These are phyloP conservation scores for Cossypha polioptera DNA, from an alignment of 2,797 vertebrate species.

Conservation along the genomic window DNA sequence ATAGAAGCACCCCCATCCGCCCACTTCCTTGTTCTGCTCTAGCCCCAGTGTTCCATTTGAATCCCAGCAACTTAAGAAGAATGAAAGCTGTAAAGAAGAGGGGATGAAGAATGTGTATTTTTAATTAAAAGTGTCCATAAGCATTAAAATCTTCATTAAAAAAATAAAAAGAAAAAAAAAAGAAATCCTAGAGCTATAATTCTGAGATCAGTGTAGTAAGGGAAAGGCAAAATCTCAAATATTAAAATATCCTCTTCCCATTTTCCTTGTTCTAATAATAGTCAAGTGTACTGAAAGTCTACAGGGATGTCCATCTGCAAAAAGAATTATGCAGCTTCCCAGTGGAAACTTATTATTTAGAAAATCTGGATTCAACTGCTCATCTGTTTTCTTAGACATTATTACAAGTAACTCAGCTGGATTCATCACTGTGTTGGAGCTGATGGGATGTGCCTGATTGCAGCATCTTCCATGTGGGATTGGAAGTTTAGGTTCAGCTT, in stretches of 20 bases:
- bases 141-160: neutral
- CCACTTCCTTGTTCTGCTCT: neutral
- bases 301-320: constrained; percentile 24
- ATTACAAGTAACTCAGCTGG: constrained; percentile 33
- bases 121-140: constrained; percentile 43
- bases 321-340: constrained; percentile 42
- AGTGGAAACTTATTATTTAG: constrained; percentile 13
- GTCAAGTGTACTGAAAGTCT: constrained; percentile 1
- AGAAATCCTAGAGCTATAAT: constrained; percentile 37
- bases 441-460: constrained; percentile 11
- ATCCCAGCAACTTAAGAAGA: neutral
- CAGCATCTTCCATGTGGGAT: neutral
- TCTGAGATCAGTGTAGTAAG: constrained; percentile 1
- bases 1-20: neutral
- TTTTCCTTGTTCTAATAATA: constrained; percentile 25
- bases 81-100: neutral
- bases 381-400: constrained; percentile 33
- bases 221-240: constrained; percentile 19
- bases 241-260: neutral
- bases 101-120: constrained; percentile 22
- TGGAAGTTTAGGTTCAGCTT: neutral
- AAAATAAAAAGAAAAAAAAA: neutral
- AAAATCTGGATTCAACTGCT: constrained; percentile 38
- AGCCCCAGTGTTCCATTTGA: neutral
- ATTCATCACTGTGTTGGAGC: neutral